Evolutionary conservation across 2,797 vertebrate species (phyloP).

Genomic region (Aplochiton taeniatus): DNA sequence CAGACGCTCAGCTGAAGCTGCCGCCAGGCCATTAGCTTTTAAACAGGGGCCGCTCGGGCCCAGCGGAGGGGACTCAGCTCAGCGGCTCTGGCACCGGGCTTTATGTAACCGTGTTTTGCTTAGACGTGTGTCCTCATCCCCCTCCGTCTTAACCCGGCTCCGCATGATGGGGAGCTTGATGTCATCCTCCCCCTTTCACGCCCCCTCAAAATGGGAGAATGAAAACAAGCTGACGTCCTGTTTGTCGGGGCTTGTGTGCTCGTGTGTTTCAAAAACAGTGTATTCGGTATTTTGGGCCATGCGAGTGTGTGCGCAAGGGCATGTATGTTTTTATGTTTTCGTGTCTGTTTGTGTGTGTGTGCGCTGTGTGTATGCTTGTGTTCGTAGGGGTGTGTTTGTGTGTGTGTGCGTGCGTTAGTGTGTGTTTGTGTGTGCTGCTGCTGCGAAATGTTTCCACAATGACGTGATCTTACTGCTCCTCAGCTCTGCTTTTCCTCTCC

Average conservation of each 20-base stretch:
- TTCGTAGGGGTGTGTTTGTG: constrained; percentile 51
- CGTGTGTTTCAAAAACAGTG: background rate
- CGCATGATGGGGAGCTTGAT: constrained; percentile 81
- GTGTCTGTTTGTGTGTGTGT: constrained; percentile 12
- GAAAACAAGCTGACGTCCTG: constrained; percentile 68
- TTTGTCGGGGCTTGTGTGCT: background rate
- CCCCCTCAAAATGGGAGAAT: constrained; percentile 63
- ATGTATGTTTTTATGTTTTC: constrained; percentile 30
- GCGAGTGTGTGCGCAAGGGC: constrained; percentile 6
- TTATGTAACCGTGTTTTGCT: constrained; percentile 68
- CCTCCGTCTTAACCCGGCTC: constrained; percentile 67
- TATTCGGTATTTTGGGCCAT: background rate
- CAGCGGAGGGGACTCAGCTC: too few species aligned
- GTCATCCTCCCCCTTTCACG: constrained; percentile 72
- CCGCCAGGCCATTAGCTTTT: too few species aligned
- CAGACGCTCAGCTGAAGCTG: constrained; percentile 1
- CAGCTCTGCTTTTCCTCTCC: constrained; percentile 58
- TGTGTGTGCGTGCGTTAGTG: constrained; percentile 14
- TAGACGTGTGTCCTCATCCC: constrained; percentile 49
- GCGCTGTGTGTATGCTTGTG: constrained; percentile 15
- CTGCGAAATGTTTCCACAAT: constrained; percentile 79
- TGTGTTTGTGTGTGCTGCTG: constrained; percentile 12
- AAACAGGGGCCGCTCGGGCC: constrained; percentile 26
- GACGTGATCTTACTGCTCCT: constrained; percentile 70
- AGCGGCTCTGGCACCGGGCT: constrained; percentile 32